Conservation (phyloP, 2,113 vertebrate genomes). For the Nyctereutes procyonoides region DNA sequence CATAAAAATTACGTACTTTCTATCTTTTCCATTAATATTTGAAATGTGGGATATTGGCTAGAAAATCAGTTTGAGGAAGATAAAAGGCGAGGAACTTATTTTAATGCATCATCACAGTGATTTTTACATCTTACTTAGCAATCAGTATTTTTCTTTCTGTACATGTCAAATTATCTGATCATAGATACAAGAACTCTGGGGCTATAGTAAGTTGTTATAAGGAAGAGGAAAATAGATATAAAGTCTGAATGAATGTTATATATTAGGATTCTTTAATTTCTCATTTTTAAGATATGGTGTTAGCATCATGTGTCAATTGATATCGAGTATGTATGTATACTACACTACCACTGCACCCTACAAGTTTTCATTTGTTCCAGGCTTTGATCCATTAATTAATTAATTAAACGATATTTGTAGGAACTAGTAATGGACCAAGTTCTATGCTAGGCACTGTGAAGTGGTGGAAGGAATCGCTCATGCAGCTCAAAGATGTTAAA, state of each 20-base stretch:
- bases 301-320: neutral
- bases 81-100: neutral
- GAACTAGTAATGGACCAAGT: neutral
- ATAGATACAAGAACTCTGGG: neutral
- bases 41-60: neutral
- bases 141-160: slow-evolving; percentile 19
- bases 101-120: neutral
- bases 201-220: neutral
- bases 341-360: neutral
- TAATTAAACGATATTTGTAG: neutral
- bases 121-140: neutral
- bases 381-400: neutral
- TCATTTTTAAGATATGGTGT: neutral
- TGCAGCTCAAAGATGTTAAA: neutral
- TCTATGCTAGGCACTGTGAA: neutral
- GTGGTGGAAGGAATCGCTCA: neutral
- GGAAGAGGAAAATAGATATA: neutral
- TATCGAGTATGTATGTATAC: neutral
- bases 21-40: neutral
- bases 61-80: neutral
- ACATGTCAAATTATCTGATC: neutral
- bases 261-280: slow-evolving; percentile 9
- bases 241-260: neutral
- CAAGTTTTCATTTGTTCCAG: neutral
- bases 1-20: neutral